A percentile compares a stretch with the other conserved stretches of the same genome.
Evolutionary conservation across 1,140 invertebrate genomes (phyloP).

Genomic region (Trachymyrmex cornetzi): DNA sequence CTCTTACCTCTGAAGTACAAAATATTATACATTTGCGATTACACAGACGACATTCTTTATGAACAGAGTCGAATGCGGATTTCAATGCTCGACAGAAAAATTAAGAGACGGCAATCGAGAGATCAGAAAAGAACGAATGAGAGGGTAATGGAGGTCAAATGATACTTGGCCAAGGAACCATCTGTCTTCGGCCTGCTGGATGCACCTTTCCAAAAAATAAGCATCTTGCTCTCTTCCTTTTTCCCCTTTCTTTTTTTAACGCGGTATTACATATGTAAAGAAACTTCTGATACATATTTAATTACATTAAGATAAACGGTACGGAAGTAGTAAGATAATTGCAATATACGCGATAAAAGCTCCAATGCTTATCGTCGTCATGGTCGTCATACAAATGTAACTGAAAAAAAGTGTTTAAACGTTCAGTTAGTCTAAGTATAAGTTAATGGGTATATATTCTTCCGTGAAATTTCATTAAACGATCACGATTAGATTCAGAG

Average conservation of each 20-base stretch:
- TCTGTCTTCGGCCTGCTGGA: slow-evolving; percentile 52
- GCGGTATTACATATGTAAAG: not conserved
- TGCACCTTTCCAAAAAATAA: slow-evolving; percentile 52
- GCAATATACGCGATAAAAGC: not conserved
- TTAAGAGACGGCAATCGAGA: slow-evolving; percentile 54
- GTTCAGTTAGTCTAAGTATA: not conserved
- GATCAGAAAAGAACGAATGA: slow-evolving; percentile 48
- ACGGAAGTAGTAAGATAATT: slow-evolving; percentile 1
- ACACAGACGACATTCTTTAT: not conserved
- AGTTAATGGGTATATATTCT: not conserved
- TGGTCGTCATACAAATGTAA: not conserved
- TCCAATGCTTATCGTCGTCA: not conserved
- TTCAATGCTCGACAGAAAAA: slow-evolving; percentile 45
- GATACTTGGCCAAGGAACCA: slow-evolving; percentile 42
- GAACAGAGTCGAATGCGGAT: slow-evolving; percentile 22
- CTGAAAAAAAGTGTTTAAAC: not conserved
- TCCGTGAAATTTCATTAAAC: not conserved
- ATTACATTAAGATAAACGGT: not conserved
- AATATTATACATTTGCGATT: not conserved
- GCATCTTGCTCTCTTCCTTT: slow-evolving; percentile 22
- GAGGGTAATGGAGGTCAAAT: slow-evolving; percentile 63
- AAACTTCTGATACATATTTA: not conserved
- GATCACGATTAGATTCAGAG: not conserved
- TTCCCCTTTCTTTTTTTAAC: not conserved
- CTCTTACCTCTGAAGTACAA: not conserved